phyloP scores from a whole-genome alignment of 1,140 invertebrate species.

The Drosophila elegans region DNA sequence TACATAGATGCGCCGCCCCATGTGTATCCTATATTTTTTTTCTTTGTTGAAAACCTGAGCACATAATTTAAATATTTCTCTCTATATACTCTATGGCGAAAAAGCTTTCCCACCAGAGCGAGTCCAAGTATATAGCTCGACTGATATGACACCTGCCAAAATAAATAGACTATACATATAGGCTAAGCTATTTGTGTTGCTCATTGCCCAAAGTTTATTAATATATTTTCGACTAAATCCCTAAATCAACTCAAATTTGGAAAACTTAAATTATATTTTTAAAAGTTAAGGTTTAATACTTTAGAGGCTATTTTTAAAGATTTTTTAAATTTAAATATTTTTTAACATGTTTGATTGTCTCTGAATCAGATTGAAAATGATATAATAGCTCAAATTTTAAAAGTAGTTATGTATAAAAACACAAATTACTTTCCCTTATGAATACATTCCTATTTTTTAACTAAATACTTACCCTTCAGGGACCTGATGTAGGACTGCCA shows the following conservation, averaged over 20 bases:
- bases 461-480: conserved; percentile 90
- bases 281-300: too few relatives aligned
- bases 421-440: too few relatives aligned
- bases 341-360: too few relatives aligned
- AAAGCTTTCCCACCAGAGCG: conserved; percentile 51
- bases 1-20: conserved; percentile 33
- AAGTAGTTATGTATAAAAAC: too few relatives aligned
- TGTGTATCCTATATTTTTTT: conserved; percentile 50
- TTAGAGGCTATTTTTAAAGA: too few relatives aligned
- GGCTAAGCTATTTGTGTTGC: conserved; percentile 58
- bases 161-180: conserved; percentile 54
- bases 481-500: conserved; percentile 96
- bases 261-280: background rate
- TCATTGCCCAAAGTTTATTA: conserved; percentile 24
- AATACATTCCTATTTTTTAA: too few relatives aligned
- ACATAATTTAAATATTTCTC: conserved; percentile 71
- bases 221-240: conserved; percentile 7
- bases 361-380: too few relatives aligned
- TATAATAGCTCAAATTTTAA: too few relatives aligned
- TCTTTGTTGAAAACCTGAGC: conserved; percentile 69
- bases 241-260: background rate
- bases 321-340: too few relatives aligned
- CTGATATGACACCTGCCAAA: conserved; percentile 77
- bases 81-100: conserved; percentile 44
- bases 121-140: conserved; percentile 36